Evolutionary conservation across 2,888 invertebrate genomes (phyloP), one percentile per base, ranked within the genome.

Genomic region (Harpalus rufipes): DNA sequence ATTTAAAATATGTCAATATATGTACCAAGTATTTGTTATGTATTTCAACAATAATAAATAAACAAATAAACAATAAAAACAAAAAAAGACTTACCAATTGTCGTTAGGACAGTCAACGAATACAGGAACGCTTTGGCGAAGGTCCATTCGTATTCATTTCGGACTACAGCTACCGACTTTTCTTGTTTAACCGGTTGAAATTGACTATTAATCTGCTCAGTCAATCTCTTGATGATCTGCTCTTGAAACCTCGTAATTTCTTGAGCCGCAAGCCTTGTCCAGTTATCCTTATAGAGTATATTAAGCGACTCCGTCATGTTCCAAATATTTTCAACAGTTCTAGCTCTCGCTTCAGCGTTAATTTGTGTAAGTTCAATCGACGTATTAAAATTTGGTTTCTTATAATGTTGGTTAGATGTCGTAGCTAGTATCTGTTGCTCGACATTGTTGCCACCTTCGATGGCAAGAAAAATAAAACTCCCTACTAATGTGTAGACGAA

Each of bases 121-220:
- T 98, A 98, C 88, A 98, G 94, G 92, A 98, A 98, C 82, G 98
- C 97, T 89, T 96, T 94, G 83, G 97, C 96, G 90, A 97, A 95
- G 90, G 96, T 96, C 97, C 97, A 97, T 90, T 97, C 96, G 90
- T 95, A 94, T 88, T 95, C 94, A 87, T 92, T 92, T 87, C 85
- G 81, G 58, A 74, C 84, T 39, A 78, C 59, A 59, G 74, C 90
- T 89, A 87, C 91, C 87, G 89, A 91, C 91, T 89, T 89, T 84
- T 88, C 87, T 59, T 90, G 90, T 84, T 89, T 89, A 25, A 89
- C 86, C 3, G 89, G 89, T 83, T 90, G 89, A 81, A 87, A 88
- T 88, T 91, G 88, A 86, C 88, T 86, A 87, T 91, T 88, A 93
- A 96, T 94, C 91, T 96, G 96, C 88, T 96, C 95, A 86, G 95